Base-by-base conservation (phyloP, 2,113 vertebrate genomes). In the Saguinus midas region DNA sequence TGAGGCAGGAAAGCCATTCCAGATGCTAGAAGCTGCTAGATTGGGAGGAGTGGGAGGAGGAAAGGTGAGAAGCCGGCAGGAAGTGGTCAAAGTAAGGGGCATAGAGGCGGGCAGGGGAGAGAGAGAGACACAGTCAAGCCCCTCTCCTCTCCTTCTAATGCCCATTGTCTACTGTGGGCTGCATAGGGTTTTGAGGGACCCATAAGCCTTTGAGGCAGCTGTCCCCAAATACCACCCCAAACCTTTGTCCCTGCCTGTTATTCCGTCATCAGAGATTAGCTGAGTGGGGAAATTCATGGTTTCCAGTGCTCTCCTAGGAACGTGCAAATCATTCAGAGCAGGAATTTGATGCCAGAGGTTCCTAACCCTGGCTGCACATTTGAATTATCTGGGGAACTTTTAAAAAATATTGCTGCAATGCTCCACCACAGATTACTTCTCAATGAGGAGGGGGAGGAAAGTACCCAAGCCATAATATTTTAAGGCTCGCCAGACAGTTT, bases 31-130 rank as follows among this genome's bases (percentile, higher is more conserved):
- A 58, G 48, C 10, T 37, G 37, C 17, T 27, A 9, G 43, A 10
- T 5, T 32, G 27, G 27, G 27, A 32, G 43, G 43, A 4, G 16
- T 1, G 4, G 16, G 43, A 48, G 29, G 43, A 45, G 0, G 20
- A 3, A 20, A 43, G 17, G 27, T 6, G 82, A 37, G n/a, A 52
- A 20, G 2, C 61, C 21, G 40, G 37, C 20, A 43, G 72, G 73
- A 64, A 25, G 50, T 10, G 12, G 45, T 1, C 8, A 5, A 9
- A 18, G 17, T n/a, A 32, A 8, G 12, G 52, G 35, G 3, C 16
- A 23, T 0, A 6, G 37, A 16, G 37, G 8, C n/a, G 20, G 32
- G 14, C 0, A 3, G 50, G 50, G 50, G 1, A 40, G 16, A 6
- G 52, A 16, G 27, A 20, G 27, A 43, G 43, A 43, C 4, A 43